Evolutionary conservation across 2,113 vertebrate genomes (phyloP), one percentile per base, ranked within the genome.

Genomic region (Petrocephalus microphthalmus): DNA sequence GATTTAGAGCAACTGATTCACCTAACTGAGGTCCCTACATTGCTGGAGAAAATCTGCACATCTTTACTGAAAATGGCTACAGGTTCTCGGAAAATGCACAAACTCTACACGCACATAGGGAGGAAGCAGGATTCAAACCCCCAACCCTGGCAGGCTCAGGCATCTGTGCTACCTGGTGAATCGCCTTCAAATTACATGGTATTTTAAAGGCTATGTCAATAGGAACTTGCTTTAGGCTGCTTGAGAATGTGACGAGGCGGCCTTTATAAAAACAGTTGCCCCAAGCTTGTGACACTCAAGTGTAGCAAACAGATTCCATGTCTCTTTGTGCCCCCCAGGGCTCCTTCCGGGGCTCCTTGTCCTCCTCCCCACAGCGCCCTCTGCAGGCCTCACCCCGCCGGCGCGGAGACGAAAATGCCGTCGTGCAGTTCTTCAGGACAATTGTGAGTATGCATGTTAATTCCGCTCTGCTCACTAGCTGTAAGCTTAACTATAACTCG

Each of bases 381-480:
- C 93, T 94, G 81, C 93, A 93, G 0, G 91, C 95, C 7, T 93
- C 95, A 92, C 96, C 97, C 11, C 97, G 97, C 89, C 97, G 97
- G 90, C 93, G 96, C 42, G 96, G 95, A 25, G 96, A 96, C 0
- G 98, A 99, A 89, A 98, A 98, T 92, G 97, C 98, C 0, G 98
- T 99, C 92, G 96, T 97, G 89, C 97, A 97, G 90, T 99, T 99
- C 96, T 98, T 99, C 96, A 98, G 97, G 95, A 97, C 97, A 90
- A 99, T 99, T 42, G 98, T 99, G 94, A 98, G 97, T 94, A 60
- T 54, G 19, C 22, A 42, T 57, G 20, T 25, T 15, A 64, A 5
- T 83, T 6, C 17, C 78, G 5, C 49, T 22, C 67, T 33, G 82
- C 86, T 87, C 81, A n/a, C 42, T 85, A 7, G 51, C 84, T 19